These are phyloP conservation scores for Loris lydekkerianus DNA, from an alignment of 2,797 vertebrate genomes.

Conservation along the genomic window DNA sequence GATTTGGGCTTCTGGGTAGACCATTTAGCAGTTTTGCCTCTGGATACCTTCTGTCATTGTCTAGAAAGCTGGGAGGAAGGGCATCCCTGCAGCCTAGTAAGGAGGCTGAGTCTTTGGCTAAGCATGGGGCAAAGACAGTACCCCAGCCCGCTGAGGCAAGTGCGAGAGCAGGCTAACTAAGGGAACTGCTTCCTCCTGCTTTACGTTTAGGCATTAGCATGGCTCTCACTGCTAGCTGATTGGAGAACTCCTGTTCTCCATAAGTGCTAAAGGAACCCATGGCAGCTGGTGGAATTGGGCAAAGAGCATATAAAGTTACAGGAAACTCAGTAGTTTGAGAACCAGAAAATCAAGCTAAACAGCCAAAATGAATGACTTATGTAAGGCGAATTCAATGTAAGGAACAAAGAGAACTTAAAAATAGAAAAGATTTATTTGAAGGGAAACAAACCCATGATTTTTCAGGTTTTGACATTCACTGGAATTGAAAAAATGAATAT, in stretches of 20 bases:
- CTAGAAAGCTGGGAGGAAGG: neutral
- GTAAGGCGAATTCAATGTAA: conserved; percentile 18
- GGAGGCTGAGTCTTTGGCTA: neutral
- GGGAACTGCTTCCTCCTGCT: neutral
- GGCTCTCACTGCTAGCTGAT: neutral
- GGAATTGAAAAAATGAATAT: conserved; percentile 22
- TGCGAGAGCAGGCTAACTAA: neutral
- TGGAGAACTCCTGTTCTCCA: neutral
- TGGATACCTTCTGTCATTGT: neutral
- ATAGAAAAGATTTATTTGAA: neutral
- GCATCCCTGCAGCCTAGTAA: neutral
- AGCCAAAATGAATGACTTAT: conserved; percentile 15
- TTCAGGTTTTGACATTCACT: neutral
- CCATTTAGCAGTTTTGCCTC: neutral
- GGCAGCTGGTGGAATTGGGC: neutral
- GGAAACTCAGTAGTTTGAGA: conserved; percentile 7
- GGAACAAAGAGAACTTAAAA: conserved; percentile 51
- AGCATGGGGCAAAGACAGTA: neutral
- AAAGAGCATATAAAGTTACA: conserved; percentile 1
- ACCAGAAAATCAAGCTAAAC: neutral
- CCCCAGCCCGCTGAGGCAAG: neutral
- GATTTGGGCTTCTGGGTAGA: conserved; percentile 19
- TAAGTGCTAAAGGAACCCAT: neutral
- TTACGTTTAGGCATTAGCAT: neutral
- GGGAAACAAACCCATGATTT: neutral